Percentiles rank a stretch among this genome's conserved stretches.
Conservation (phyloP, 2,888 invertebrate genomes). For the Pseudeuparius sepicola region DNA sequence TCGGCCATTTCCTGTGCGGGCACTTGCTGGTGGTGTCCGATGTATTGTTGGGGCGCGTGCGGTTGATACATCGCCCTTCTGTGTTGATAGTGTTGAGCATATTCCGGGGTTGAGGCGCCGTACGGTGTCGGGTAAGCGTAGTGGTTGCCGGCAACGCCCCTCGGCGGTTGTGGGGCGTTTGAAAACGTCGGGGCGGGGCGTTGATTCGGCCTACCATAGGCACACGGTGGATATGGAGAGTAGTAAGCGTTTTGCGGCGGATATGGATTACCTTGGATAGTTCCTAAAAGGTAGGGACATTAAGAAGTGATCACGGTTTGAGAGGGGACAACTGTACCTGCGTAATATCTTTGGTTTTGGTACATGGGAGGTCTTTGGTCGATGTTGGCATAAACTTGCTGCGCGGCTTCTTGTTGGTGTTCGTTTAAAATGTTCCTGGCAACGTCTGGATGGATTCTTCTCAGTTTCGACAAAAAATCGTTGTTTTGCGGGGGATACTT, state of each 20-base stretch:
- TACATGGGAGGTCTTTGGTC: conserved; percentile 30
- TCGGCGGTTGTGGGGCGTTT: too few relatives aligned
- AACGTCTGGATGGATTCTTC: conserved; percentile 33
- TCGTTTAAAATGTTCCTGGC: conserved; percentile 35
- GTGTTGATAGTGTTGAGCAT: conserved; percentile 33
- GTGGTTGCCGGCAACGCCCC: too few relatives aligned
- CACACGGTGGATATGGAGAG: too few relatives aligned
- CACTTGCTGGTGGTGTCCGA: conserved; percentile 14
- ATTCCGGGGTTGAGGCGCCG: too few relatives aligned
- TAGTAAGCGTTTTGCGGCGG: too few relatives aligned
- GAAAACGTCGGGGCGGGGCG: too few relatives aligned
- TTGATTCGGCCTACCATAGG: too few relatives aligned
- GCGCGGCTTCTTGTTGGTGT: conserved; percentile 32
- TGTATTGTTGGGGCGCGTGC: neutral
- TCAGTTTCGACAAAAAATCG: conserved; percentile 32
- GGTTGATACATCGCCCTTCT: conserved; percentile 19
- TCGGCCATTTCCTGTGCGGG: conserved; percentile 9
- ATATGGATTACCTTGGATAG: too few relatives aligned
- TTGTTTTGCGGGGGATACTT: conserved; percentile 26
- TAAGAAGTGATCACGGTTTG: too few relatives aligned
- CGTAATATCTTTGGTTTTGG: conserved; percentile 28
- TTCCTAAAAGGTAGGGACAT: too few relatives aligned
- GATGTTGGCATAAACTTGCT: conserved; percentile 25
- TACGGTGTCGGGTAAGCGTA: too few relatives aligned
- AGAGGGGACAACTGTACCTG: too few relatives aligned